These are phyloP conservation scores for Dascillus cervinus DNA, from an alignment of 2,888 invertebrate genomes.

Conservation along the genomic window DNA sequence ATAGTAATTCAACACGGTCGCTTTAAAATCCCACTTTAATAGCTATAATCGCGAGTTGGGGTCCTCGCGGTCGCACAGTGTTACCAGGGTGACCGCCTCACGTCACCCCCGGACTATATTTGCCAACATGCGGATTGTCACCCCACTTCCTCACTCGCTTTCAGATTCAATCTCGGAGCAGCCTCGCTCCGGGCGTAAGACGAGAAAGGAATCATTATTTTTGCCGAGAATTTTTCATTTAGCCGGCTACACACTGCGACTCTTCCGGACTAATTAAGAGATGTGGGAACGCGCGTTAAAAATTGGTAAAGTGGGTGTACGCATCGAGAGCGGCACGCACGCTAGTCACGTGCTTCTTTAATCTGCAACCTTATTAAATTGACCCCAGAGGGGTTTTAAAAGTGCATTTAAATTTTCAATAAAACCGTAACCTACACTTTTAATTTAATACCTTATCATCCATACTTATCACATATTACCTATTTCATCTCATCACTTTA, in stretches of 20 bases:
- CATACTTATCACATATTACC: too few relatives aligned
- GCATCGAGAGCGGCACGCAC: conserved; percentile 24
- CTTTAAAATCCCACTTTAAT: conserved; percentile 38
- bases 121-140: conserved; percentile 31
- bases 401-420: conserved; percentile 8
- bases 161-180: conserved; percentile 30
- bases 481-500: too few relatives aligned
- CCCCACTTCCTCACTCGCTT: conserved; percentile 20
- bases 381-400: conserved; percentile 17
- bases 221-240: conserved; percentile 22
- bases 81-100: conserved; percentile 36
- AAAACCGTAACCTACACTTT: too few relatives aligned
- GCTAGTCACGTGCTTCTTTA: conserved; percentile 26
- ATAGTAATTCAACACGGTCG: conserved; percentile 29
- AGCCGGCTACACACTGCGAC: too few relatives aligned
- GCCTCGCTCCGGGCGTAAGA: conserved; percentile 25
- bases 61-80: conserved; percentile 33
- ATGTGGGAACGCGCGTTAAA: conserved; percentile 22
- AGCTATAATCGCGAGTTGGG: conserved; percentile 39
- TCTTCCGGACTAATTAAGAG: conserved; percentile 2
- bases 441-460: too few relatives aligned
- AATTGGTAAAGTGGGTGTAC: conserved; percentile 25
- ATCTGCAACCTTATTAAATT: conserved; percentile 26
- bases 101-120: conserved; percentile 28
- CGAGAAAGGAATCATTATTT: conserved; percentile 32